These are phyloP conservation scores for Setipinna tenuifilis DNA, from an alignment of 2,797 vertebrate species.

Conservation along the genomic window DNA sequence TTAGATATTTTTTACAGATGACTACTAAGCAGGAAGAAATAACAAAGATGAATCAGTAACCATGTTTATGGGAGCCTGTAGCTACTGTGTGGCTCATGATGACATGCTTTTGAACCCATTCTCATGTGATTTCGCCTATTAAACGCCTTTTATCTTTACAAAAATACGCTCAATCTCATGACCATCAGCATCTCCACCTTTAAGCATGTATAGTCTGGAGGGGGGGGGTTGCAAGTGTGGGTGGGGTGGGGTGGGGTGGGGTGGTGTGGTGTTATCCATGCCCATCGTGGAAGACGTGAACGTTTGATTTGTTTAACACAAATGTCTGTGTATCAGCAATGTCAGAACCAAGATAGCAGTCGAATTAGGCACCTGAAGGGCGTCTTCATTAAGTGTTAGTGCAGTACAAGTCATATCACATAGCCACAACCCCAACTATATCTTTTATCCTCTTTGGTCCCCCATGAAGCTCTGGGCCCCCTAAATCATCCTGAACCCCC, in stretches of 20 bases:
- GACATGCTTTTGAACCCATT: constrained; percentile 48
- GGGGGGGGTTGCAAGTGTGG: neutral
- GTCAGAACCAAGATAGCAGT: too few relatives aligned
- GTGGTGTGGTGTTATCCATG: neutral
- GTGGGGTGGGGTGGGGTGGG: neutral
- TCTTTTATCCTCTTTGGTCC: too few relatives aligned
- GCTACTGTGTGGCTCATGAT: constrained; percentile 28
- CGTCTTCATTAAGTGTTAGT: too few relatives aligned
- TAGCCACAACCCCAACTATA: too few relatives aligned
- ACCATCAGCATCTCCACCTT: neutral
- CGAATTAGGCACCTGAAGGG: neutral
- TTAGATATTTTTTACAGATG: constrained; percentile 20
- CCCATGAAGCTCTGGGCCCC: too few relatives aligned
- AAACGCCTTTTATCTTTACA: constrained; percentile 10
- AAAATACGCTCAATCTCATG: neutral
- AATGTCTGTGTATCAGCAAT: too few relatives aligned
- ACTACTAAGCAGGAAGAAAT: constrained; percentile 1
- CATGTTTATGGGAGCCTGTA: constrained; percentile 59
- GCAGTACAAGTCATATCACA: too few relatives aligned
- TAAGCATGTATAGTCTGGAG: neutral
- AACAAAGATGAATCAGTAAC: constrained; percentile 62
- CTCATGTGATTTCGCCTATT: constrained; percentile 61
- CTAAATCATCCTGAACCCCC: too few relatives aligned
- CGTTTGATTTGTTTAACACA: too few relatives aligned
- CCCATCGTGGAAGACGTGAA: neutral